phyloP scores from a whole-genome alignment of 2,888 invertebrate species.

The Neria commutata region DNA sequence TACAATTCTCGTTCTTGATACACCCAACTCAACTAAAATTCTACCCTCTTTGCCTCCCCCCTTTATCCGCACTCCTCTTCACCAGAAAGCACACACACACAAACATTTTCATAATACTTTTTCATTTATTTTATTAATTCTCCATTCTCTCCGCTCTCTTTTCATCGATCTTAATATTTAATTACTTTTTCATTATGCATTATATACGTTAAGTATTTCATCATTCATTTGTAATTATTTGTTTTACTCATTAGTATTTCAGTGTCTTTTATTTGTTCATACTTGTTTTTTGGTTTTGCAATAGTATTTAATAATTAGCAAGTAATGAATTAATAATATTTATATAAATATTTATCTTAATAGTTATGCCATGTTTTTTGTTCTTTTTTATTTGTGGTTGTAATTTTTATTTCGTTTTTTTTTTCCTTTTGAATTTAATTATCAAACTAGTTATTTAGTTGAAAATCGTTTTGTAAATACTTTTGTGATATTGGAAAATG shows the following conservation, averaged over 20 bases:
- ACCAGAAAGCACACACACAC: not conserved
- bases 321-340: slow-evolving; percentile 31
- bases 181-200: not conserved
- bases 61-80: no score
- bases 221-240: not conserved
- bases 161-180: not conserved
- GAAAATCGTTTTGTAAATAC: no score
- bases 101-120: not conserved
- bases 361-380: not conserved
- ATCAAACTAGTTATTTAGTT: no score
- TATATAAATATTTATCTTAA: not conserved
- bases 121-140: not conserved
- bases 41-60: no score
- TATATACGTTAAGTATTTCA: not conserved
- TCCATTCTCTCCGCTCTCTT: not conserved
- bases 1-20: no score
- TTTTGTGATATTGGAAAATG: no score
- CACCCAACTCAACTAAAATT: no score
- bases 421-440: no score
- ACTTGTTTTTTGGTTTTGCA: slow-evolving; percentile 8
- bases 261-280: slow-evolving; percentile 29
- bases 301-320: slow-evolving; percentile 28
- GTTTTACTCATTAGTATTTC: not conserved
- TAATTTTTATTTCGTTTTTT: not conserved
- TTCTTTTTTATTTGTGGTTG: not conserved